phyloP scores from a whole-genome alignment of 1,140 invertebrate species.

The Glomeris maerens region DNA sequence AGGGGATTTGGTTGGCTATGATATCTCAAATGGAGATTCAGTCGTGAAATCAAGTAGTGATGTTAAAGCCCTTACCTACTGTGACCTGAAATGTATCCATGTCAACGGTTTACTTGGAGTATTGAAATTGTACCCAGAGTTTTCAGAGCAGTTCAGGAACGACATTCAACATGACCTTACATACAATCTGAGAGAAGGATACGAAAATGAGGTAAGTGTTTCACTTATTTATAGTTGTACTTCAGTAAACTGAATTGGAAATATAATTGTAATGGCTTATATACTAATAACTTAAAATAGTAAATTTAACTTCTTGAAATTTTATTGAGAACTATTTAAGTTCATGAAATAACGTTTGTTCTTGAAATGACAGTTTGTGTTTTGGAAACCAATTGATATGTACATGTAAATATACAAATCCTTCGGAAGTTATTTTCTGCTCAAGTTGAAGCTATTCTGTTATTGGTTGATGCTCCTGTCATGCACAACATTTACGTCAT shows the following conservation, averaged over 20 bases:
- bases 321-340: no score
- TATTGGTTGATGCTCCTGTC: no score
- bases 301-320: slow-evolving; percentile 8
- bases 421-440: no score
- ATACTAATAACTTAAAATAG: neutral
- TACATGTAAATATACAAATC: no score
- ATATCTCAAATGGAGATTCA: slow-evolving; percentile 59
- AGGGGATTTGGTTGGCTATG: slow-evolving; percentile 88
- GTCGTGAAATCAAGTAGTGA: slow-evolving; percentile 86
- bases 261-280: slow-evolving; percentile 6
- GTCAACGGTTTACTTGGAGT: slow-evolving; percentile 81
- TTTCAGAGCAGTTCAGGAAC: slow-evolving; percentile 72
- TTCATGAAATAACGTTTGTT: no score
- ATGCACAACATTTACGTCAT: no score
- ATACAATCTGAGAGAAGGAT: slow-evolving; percentile 85
- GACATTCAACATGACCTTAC: slow-evolving; percentile 92
- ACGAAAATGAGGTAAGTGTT: slow-evolving; percentile 62
- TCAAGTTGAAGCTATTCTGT: no score
- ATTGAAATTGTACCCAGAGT: slow-evolving; percentile 78
- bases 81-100: slow-evolving; percentile 87
- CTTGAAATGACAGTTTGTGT: no score
- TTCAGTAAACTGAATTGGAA: no score
- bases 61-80: slow-evolving; percentile 64
- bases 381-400: no score
- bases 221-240: no score